Evolutionary conservation across 37 sponge, comb jelly and placozoan genomes (phyloP).

Genomic region (Aplysina aerophoba): DNA sequence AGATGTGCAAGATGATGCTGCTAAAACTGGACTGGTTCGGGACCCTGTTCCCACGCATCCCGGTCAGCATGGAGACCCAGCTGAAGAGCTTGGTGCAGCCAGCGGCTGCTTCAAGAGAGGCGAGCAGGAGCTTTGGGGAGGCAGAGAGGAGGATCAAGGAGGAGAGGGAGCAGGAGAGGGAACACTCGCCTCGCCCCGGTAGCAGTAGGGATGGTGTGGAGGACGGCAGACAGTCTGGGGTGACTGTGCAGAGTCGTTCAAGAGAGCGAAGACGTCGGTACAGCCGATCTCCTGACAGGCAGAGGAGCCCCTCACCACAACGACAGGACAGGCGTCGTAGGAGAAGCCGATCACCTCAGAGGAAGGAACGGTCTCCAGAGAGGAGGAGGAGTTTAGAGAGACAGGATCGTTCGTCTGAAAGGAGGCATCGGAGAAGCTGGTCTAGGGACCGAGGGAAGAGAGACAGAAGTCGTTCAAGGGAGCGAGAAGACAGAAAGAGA

Average conservation of each 20-base stretch:
- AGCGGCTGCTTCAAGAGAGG: constrained; percentile 22
- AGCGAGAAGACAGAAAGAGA: constrained; percentile 16
- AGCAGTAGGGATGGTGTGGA: neutral
- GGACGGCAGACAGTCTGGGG: neutral
- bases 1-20: constrained; percentile 91
- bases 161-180: neutral
- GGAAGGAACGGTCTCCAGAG: constrained; percentile 31
- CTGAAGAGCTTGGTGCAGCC: constrained; percentile 50
- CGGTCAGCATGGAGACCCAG: constrained; percentile 75
- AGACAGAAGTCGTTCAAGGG: neutral
- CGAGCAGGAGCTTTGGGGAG: neutral
- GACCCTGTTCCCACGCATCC: constrained; percentile 94
- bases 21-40: constrained; percentile 97
- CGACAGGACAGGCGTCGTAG: too few species aligned
- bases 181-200: neutral
- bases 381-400: neutral
- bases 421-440: constrained; percentile 25
- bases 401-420: constrained; percentile 16
- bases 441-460: constrained; percentile 6
- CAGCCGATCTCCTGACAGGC: too few species aligned
- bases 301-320: too few species aligned
- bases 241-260: too few species aligned
- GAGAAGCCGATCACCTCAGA: neutral
- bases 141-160: neutral
- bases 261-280: too few species aligned